These are phyloP conservation scores for Lordiphosa mommai DNA, from an alignment of 1,140 invertebrate species.

Conservation along the genomic window DNA sequence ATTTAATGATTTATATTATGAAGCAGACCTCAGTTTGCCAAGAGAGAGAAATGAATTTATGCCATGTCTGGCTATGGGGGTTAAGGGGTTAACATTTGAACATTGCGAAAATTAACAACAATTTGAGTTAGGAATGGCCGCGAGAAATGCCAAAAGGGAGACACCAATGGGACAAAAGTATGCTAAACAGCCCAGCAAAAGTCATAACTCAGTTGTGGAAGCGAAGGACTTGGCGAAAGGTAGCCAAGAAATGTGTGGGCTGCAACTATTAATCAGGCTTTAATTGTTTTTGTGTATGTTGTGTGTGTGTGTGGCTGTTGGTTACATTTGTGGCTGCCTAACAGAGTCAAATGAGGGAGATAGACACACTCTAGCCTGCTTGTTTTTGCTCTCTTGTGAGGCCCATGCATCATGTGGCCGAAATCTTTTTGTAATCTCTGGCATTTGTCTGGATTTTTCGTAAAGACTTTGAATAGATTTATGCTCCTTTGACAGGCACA, in stretches of 20 bases:
- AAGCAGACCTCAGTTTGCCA: constrained; percentile 13
- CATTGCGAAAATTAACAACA: constrained; percentile 63
- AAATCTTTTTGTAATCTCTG: constrained; percentile 78
- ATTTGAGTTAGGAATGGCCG: constrained; percentile 58
- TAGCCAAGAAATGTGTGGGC: constrained; percentile 53
- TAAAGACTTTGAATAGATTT: constrained; percentile 76
- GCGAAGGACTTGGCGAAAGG: constrained; percentile 63
- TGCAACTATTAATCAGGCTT: constrained; percentile 77
- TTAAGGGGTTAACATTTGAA: constrained; percentile 63
- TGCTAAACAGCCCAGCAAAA: constrained; percentile 73
- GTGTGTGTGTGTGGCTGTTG: constrained; percentile 30
- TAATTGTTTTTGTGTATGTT: constrained; percentile 71
- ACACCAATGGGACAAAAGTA: constrained; percentile 50
- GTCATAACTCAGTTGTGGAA: constrained; percentile 60
- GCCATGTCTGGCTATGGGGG: constrained; percentile 53
- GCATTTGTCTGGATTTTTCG: constrained; percentile 77
- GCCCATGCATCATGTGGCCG: constrained; percentile 71
- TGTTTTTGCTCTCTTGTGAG: constrained; percentile 19
- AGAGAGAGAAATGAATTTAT: constrained; percentile 59
- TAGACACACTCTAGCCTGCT: constrained; percentile 20
- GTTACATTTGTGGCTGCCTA: constrained; percentile 44
- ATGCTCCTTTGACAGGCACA: constrained; percentile 72
- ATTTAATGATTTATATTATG: constrained; percentile 76
- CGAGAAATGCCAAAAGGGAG: constrained; percentile 14
- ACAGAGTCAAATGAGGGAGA: constrained; percentile 6